These are phyloP conservation scores for Pyrgilauda ruficollis DNA, from an alignment of 2,113 vertebrate species.

Conservation along the genomic window DNA sequence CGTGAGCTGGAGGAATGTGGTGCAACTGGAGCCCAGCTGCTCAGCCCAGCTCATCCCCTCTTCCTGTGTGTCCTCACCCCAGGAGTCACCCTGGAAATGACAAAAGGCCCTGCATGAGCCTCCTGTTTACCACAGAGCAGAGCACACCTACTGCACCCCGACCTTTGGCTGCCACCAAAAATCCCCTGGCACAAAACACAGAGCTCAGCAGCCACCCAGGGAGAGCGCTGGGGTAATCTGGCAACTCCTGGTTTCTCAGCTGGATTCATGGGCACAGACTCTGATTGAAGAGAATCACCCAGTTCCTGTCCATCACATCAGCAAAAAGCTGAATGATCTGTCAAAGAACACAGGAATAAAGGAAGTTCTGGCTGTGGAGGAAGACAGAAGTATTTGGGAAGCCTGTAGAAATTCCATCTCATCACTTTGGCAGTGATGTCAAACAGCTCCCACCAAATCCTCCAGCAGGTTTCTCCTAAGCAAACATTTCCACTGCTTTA, in stretches of 20 bases:
- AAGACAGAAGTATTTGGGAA: background rate
- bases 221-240: background rate
- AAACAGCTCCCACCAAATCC: background rate
- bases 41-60: accelerated
- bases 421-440: background rate
- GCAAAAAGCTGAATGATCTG: background rate
- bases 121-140: background rate
- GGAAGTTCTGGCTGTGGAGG: background rate
- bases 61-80: background rate
- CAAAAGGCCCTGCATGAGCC: background rate
- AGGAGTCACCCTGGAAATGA: background rate
- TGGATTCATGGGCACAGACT: background rate
- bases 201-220: background rate
- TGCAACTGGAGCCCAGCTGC: background rate
- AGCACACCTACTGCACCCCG: background rate
- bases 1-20: background rate
- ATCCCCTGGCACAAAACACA: background rate
- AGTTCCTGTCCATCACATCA: background rate
- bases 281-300: background rate
- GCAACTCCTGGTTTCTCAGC: background rate
- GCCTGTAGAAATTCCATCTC: background rate
- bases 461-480: background rate
- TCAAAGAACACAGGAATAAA: background rate
- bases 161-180: slow-evolving; percentile 20
- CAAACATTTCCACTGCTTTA: slow-evolving; percentile 9